Evolutionary conservation across 2,888 invertebrate genomes (phyloP), one percentile per base, ranked within the genome.

Genomic region (Ochropleura leucogaster): DNA sequence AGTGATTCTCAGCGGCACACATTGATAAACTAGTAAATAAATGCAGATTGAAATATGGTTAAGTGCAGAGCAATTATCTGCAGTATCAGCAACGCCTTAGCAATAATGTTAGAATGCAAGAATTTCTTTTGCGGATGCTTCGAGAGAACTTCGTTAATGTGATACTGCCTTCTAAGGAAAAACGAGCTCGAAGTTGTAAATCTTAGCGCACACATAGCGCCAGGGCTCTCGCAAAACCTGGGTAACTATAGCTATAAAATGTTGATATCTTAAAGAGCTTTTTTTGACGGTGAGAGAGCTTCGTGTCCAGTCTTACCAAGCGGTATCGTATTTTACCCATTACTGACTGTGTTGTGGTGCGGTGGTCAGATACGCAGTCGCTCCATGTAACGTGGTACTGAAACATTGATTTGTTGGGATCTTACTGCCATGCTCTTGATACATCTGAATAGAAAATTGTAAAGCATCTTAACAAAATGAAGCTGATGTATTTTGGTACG

Each of bases 131-230:
- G 40, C 51, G 18, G 70, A 66, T 42, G 30, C 51, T 51, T 55
- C 44, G 30, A 75, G 42, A 42, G 16, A 14, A 40, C 12, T 20
- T 20, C 69, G 42, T 59, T 63, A 51, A 67, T 49, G 44, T 66
- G 44, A 18, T 44, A 20, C 55, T 18, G 55, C 62, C 66, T 53
- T 70, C 20, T 63, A 70, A 66, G 62, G 66, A 30, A 63, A 79
- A 71, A 63, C 40, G 63, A 63, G 51, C 71, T 78, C 42, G 12
- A 46, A 30, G 42, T 63, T 67, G 65, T 67, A 78, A 65, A 47
- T 67, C 30, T 51, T 40, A 55, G n/a, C 3, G 18, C 7, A 59
- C 51, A 18, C 47, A 59, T 46, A 59, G 7, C 8, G 12, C 53
- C 30, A 14, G 42, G 49, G 14, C 12, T 69, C 16, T n/a, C 44